Evolutionary conservation across 2,797 vertebrate genomes (phyloP).

Genomic region (Tragopan temminckii): DNA sequence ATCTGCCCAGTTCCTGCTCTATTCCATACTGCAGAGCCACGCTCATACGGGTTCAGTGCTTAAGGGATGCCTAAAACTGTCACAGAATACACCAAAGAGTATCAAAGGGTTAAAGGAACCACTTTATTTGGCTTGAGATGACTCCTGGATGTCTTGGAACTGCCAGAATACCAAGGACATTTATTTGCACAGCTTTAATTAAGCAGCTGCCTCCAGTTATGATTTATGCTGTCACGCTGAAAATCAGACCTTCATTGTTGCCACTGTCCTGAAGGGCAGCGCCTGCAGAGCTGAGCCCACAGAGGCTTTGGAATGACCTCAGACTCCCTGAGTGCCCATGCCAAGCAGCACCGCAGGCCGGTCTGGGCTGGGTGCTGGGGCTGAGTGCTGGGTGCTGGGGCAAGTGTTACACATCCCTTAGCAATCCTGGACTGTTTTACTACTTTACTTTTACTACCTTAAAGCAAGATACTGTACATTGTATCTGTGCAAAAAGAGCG

Average conservation of each 20-base stretch:
- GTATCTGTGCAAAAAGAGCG: background rate
- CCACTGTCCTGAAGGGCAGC: background rate
- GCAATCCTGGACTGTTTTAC: background rate
- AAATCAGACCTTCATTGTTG: slow-evolving; percentile 26
- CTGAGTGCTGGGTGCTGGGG: background rate
- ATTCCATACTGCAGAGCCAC: accelerated
- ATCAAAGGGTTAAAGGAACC: background rate
- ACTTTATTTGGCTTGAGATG: background rate
- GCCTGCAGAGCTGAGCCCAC: background rate
- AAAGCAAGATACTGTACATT: background rate
- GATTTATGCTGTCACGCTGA: slow-evolving; percentile 55
- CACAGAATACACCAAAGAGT: background rate
- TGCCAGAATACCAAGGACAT: slow-evolving; percentile 31
- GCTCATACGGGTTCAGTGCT: background rate
- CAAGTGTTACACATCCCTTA: background rate
- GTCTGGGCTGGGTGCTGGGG: accelerated
- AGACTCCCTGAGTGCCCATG: background rate
- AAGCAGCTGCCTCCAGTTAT: slow-evolving; percentile 53
- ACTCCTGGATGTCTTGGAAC: slow-evolving; percentile 21
- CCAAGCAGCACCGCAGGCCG: background rate
- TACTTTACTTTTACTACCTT: too few relatives aligned
- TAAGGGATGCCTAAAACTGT: background rate
- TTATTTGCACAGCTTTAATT: slow-evolving; percentile 44
- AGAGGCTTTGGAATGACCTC: background rate
- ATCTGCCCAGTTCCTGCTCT: background rate